These are phyloP conservation scores for Columba livia DNA, from an alignment of 2,113 vertebrate species.

Conservation along the genomic window DNA sequence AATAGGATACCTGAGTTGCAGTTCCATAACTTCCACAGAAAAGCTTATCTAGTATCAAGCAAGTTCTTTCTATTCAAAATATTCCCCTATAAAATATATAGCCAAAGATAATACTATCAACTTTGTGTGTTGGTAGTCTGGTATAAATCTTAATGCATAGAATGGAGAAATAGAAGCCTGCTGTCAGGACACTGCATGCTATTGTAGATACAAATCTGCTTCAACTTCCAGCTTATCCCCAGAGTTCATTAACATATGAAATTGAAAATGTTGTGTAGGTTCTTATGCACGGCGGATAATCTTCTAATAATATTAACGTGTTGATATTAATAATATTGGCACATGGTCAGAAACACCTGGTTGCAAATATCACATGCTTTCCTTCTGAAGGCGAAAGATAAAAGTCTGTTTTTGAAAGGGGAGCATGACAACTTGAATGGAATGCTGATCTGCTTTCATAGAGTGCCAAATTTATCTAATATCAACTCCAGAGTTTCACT, in stretches of 20 bases:
- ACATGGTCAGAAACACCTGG: conserved; percentile 50
- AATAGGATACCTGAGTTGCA: neutral
- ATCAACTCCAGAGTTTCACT: conserved; percentile 22
- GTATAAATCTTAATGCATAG: conserved; percentile 24
- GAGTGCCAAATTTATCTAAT: conserved; percentile 6
- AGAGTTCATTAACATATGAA: conserved; percentile 6
- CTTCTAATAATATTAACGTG: conserved; percentile 41
- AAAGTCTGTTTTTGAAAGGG: conserved; percentile 19
- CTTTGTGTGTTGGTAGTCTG: neutral
- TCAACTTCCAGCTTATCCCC: conserved; percentile 1
- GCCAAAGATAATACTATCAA: conserved; percentile 29
- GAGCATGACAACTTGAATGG: conserved; percentile 36
- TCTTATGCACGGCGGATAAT: neutral
- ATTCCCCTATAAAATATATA: neutral
- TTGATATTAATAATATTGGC: conserved; percentile 65
- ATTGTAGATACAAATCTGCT: conserved; percentile 29
- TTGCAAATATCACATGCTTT: conserved; percentile 7
- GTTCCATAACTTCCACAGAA: neutral
- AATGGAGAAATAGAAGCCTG: neutral
- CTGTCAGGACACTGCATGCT: conserved; percentile 1
- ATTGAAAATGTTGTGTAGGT: conserved; percentile 1
- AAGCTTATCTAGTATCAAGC: conserved; percentile 47
- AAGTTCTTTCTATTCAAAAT: conserved; percentile 2
- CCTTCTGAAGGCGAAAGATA: conserved; percentile 50
- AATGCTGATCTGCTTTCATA: conserved; percentile 53